Evolutionary conservation across 2,113 vertebrate genomes (phyloP).

Genomic region (Podarcis muralis): DNA sequence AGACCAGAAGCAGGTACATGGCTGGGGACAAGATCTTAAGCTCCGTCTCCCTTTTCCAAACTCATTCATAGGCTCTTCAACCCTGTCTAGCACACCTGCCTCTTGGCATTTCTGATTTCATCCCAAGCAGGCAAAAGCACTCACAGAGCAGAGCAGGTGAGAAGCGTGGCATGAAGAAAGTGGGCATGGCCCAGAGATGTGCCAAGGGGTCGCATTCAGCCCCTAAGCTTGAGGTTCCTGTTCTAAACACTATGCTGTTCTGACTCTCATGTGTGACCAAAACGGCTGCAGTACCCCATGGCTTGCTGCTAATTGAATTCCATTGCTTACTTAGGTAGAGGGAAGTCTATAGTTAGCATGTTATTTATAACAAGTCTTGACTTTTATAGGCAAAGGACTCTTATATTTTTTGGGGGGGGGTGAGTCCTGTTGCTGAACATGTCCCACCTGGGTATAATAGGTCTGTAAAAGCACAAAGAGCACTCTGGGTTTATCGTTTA

Average conservation of each 20-base stretch:
- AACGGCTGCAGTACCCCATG: neutral
- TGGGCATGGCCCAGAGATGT: too few relatives aligned
- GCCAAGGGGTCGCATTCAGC: too few relatives aligned
- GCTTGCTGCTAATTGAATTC: neutral
- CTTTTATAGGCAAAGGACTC: neutral
- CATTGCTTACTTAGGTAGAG: neutral
- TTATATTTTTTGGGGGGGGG: neutral
- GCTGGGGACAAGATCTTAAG: too few relatives aligned
- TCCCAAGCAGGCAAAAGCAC: too few relatives aligned
- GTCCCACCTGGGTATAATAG: neutral
- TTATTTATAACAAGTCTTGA: neutral
- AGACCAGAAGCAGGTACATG: neutral
- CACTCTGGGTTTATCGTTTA: neutral
- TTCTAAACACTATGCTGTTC: neutral
- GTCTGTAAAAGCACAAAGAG: neutral
- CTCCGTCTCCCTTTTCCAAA: too few relatives aligned
- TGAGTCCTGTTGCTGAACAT: neutral
- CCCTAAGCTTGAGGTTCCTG: too few relatives aligned
- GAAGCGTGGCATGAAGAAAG: too few relatives aligned
- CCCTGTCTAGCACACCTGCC: too few relatives aligned
- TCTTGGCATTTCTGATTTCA: too few relatives aligned
- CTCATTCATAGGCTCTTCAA: too few relatives aligned
- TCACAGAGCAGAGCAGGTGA: too few relatives aligned
- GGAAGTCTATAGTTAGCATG: neutral
- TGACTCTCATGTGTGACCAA: neutral